Conservation (phyloP, 2,113 vertebrate species). For the Symphodus melops region DNA sequence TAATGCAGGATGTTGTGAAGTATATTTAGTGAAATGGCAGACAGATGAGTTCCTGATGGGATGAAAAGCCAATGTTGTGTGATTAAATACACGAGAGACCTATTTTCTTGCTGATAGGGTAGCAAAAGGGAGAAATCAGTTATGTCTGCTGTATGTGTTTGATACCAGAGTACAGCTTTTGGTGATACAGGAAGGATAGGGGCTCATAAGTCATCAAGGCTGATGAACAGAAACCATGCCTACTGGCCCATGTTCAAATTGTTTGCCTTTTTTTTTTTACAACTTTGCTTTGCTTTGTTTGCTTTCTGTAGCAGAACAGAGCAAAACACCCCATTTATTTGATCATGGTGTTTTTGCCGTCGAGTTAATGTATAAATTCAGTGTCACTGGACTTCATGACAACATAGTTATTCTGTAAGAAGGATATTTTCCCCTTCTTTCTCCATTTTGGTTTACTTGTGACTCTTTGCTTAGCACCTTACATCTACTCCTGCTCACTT, state of each 20-base stretch:
- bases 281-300: constrained; percentile 53
- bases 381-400: background rate
- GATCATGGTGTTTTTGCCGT: background rate
- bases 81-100: constrained; percentile 14
- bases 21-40: background rate
- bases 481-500: constrained; percentile 9
- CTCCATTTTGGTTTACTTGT: background rate
- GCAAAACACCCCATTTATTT: background rate
- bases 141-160: background rate
- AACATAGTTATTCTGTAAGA: background rate
- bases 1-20: background rate
- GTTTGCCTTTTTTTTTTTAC: constrained; percentile 53
- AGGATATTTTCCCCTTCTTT: background rate
- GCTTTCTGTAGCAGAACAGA: constrained; percentile 36
- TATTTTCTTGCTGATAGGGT: constrained; percentile 12
- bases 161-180: constrained; percentile 13
- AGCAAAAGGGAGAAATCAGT: background rate
- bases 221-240: constrained; percentile 47
- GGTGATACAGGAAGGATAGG: constrained; percentile 19
- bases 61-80: background rate
- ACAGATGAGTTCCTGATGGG: background rate
- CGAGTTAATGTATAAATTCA: background rate
- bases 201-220: constrained; percentile 38
- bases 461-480: background rate
- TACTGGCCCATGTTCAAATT: constrained; percentile 49